Evolutionary conservation across 2,888 invertebrate genomes (phyloP).

Genomic region (Lamproptera curius): DNA sequence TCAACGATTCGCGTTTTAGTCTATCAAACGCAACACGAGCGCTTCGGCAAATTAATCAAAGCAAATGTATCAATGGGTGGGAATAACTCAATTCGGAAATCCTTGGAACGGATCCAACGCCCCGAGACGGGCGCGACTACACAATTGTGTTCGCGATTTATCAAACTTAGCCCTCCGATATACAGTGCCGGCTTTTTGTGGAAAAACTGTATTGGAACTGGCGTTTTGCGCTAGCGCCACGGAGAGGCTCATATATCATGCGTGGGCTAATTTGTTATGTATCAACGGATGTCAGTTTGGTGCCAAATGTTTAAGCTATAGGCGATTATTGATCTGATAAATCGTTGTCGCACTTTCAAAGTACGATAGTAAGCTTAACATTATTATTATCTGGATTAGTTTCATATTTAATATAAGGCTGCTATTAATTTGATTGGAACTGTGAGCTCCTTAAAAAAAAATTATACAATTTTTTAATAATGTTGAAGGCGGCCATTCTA

Average conservation of each 20-base stretch:
- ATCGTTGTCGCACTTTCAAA: too few relatives aligned
- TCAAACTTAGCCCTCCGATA: slow-evolving; percentile 30
- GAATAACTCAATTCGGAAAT: slow-evolving; percentile 38
- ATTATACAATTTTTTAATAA: too few relatives aligned
- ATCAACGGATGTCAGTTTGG: slow-evolving; percentile 35
- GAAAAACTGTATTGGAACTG: slow-evolving; percentile 27
- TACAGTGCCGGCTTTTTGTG: slow-evolving; percentile 25
- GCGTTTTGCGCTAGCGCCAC: slow-evolving; percentile 24
- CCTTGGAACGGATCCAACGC: slow-evolving; percentile 51
- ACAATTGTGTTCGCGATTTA: slow-evolving; percentile 28
- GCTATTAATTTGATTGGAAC: too few relatives aligned
- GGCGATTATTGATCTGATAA: too few relatives aligned
- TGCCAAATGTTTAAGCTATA: slow-evolving; percentile 41
- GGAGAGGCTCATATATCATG: slow-evolving; percentile 30
- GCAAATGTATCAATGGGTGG: slow-evolving; percentile 41
- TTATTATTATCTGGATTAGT: too few relatives aligned
- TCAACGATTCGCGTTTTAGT: slow-evolving; percentile 4
- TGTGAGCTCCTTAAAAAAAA: too few relatives aligned
- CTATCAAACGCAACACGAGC: slow-evolving; percentile 13
- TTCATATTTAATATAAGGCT: too few relatives aligned
- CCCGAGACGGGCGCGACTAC: slow-evolving; percentile 32
- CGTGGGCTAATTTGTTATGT: slow-evolving; percentile 40
- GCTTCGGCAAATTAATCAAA: slow-evolving; percentile 40
- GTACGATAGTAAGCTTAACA: too few relatives aligned
- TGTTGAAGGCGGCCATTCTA: too few relatives aligned